A percentile compares a stretch with the other conserved stretches of the same genome.
These are phyloP conservation scores for Raja brachyura DNA, from an alignment of 2,113 vertebrate genomes.

Conservation along the genomic window DNA sequence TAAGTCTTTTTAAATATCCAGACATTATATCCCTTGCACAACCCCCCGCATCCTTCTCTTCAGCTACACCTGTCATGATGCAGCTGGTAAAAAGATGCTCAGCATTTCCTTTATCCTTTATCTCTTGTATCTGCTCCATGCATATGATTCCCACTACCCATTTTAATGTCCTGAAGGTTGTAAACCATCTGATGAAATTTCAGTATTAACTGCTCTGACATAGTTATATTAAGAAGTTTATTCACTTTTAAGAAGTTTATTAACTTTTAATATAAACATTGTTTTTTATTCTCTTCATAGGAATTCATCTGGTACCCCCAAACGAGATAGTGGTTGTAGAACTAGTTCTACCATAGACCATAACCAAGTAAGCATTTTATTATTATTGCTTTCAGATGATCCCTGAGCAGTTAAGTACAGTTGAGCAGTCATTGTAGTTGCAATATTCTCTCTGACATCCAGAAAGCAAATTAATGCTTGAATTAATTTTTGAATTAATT, in stretches of 20 bases:
- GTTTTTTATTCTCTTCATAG: neutral
- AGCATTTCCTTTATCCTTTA: neutral
- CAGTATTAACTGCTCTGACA: neutral
- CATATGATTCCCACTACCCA: neutral
- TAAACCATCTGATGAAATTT: neutral
- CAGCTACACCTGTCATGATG: neutral
- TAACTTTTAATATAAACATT: neutral
- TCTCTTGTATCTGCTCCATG: neutral
- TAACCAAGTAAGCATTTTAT: constrained; percentile 72
- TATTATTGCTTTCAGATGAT: neutral
- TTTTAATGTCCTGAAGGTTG: neutral
- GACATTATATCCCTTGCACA: neutral
- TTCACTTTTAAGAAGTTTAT: no score
- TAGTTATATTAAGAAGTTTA: constrained; percentile 34
- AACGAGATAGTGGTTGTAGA: constrained; percentile 77
- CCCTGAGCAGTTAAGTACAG: no score
- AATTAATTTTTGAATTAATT: neutral
- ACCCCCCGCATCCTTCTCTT: neutral
- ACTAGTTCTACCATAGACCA: constrained; percentile 78
- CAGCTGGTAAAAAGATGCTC: neutral
- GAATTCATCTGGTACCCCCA: constrained; percentile 51
- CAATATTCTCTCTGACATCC: neutral
- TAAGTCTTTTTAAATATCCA: neutral
- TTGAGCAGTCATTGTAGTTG: neutral
- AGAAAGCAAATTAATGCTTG: neutral